phyloP scores from a whole-genome alignment of 2,888 invertebrate species.

The Brachyptera putata region DNA sequence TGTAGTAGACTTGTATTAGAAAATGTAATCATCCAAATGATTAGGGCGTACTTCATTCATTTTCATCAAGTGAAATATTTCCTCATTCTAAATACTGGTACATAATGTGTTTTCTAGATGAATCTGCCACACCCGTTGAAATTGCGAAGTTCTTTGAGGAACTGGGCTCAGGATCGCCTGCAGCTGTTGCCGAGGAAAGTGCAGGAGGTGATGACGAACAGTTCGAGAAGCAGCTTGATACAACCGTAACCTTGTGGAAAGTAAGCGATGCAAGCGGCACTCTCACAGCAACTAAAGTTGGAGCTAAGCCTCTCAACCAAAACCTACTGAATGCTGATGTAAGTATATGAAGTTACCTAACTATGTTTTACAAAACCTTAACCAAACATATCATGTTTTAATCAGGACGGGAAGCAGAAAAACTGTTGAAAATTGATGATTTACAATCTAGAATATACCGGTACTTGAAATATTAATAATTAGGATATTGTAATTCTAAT shows the following conservation, averaged over 20 bases:
- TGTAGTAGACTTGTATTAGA: too few relatives aligned
- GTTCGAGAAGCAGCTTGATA: slow-evolving; percentile 65
- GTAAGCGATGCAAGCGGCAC: slow-evolving; percentile 66
- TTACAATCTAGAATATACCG: too few relatives aligned
- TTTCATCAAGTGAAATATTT: too few relatives aligned
- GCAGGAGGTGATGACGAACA: slow-evolving; percentile 70
- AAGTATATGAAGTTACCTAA: too few relatives aligned
- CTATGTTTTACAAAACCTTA: neutral
- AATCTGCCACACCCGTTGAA: slow-evolving; percentile 59
- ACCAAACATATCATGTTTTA: neutral
- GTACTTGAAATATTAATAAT: too few relatives aligned
- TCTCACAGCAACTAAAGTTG: slow-evolving; percentile 61
- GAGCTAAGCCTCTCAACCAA: slow-evolving; percentile 67
- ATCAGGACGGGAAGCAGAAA: too few relatives aligned
- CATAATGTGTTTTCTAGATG: too few relatives aligned
- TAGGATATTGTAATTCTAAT: too few relatives aligned
- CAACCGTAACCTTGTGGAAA: slow-evolving; percentile 61
- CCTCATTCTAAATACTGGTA: too few relatives aligned
- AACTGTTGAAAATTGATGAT: too few relatives aligned
- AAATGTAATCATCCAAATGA: too few relatives aligned
- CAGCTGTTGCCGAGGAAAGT: slow-evolving; percentile 65
- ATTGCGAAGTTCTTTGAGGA: slow-evolving; percentile 70
- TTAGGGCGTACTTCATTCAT: too few relatives aligned
- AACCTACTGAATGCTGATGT: slow-evolving; percentile 67
- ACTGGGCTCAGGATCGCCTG: slow-evolving; percentile 69